These are phyloP conservation scores for Coleophora flavipennella DNA, from an alignment of 2,888 invertebrate species.

Conservation along the genomic window DNA sequence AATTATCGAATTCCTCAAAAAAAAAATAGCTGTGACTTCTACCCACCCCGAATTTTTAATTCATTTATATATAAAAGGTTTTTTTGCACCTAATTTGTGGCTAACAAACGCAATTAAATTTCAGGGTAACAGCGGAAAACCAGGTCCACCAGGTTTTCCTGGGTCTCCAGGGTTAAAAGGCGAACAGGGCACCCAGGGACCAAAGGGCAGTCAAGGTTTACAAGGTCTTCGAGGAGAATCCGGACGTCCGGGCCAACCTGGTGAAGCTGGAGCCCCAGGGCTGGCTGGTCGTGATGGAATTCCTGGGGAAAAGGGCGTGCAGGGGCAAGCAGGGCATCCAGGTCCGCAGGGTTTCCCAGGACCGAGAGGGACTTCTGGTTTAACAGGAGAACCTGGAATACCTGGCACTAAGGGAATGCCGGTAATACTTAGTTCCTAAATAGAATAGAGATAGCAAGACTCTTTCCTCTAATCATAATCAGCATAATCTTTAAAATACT, in stretches of 20 bases:
- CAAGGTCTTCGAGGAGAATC: slow-evolving; percentile 88
- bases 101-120: too few species aligned
- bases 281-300: slow-evolving; percentile 84
- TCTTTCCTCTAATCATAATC: too few species aligned
- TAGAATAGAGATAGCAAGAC: too few species aligned
- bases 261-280: slow-evolving; percentile 83
- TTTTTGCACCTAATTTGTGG: too few species aligned
- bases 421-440: slow-evolving; percentile 41
- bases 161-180: slow-evolving; percentile 87
- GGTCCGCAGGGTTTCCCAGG: slow-evolving; percentile 90
- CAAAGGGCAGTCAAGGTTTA: slow-evolving; percentile 85
- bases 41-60: too few species aligned
- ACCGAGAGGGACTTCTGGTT: slow-evolving; percentile 82
- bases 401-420: slow-evolving; percentile 83
- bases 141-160: slow-evolving; percentile 88
- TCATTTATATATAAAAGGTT: too few species aligned
- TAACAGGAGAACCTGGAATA: slow-evolving; percentile 80
- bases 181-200: slow-evolving; percentile 80
- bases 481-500: too few species aligned
- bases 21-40: too few species aligned
- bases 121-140: slow-evolving; percentile 84
- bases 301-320: slow-evolving; percentile 85
- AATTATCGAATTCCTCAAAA: too few species aligned
- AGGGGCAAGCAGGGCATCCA: slow-evolving; percentile 79
- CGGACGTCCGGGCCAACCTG: slow-evolving; percentile 83